These are phyloP conservation scores for Barbus barbus DNA, from an alignment of 2,113 vertebrate species.

Conservation along the genomic window DNA sequence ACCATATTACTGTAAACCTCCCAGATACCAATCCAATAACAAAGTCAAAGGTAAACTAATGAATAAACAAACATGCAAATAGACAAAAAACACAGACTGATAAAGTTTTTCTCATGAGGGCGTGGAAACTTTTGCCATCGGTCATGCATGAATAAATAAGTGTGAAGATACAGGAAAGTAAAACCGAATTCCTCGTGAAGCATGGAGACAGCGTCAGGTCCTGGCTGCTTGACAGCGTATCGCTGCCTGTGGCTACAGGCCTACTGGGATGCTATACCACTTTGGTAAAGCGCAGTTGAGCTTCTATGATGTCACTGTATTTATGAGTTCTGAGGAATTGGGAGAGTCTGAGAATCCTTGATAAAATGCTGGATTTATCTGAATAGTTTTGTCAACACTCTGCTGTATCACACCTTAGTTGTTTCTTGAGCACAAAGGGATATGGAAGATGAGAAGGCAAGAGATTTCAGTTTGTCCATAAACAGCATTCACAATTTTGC, in stretches of 20 bases:
- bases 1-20: background rate
- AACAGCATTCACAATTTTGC: background rate
- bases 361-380: background rate
- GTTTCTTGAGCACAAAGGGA: background rate
- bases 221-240: conserved; percentile 1
- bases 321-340: conserved; percentile 10
- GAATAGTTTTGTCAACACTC: background rate
- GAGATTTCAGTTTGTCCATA: background rate
- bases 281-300: background rate
- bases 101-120: background rate
- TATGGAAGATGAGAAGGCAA: background rate
- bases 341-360: background rate
- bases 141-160: background rate
- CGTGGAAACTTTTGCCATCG: background rate
- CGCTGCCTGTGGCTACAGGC: background rate
- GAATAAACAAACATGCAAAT: background rate
- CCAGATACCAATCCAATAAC: background rate
- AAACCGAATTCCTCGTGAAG: conserved; percentile 13
- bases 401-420: background rate
- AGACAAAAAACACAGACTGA: background rate
- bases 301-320: background rate
- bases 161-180: conserved; percentile 1
- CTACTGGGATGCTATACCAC: background rate
- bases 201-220: background rate
- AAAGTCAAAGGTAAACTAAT: background rate